Evolutionary conservation across 2,797 vertebrate species (phyloP).

Genomic region (Garrulus glandarius): DNA sequence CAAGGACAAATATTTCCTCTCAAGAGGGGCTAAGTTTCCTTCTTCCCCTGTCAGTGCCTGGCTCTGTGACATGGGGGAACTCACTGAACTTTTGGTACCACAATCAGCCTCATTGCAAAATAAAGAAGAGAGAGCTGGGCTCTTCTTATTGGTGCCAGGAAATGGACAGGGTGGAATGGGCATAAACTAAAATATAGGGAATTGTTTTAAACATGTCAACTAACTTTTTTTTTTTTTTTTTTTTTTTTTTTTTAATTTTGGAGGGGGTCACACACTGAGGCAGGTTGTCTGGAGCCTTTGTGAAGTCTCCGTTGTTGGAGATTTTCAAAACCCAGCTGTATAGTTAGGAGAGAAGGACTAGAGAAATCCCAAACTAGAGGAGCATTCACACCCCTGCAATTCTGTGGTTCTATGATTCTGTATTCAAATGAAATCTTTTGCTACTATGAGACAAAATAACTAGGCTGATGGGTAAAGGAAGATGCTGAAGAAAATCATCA

Average conservation of each 20-base stretch:
- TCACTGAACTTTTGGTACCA: background rate
- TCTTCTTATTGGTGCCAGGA: background rate
- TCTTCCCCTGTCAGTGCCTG: background rate
- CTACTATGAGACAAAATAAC: background rate
- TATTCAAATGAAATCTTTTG: background rate
- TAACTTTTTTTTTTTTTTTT: background rate
- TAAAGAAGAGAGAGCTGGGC: background rate
- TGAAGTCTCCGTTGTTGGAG: background rate
- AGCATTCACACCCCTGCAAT: background rate
- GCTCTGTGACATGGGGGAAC: background rate
- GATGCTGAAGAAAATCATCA: background rate
- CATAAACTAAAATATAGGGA: background rate
- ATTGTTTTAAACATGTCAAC: background rate
- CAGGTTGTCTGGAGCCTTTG: background rate
- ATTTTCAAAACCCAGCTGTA: background rate
- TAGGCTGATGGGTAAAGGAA: background rate
- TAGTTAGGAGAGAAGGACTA: background rate
- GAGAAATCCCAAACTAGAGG: background rate
- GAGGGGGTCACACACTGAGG: rapidly evolving
- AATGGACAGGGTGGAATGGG: background rate
- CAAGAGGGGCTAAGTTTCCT: background rate
- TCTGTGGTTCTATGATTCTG: background rate
- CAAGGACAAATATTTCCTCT: background rate
- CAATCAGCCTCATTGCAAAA: background rate
- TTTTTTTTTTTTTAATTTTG: background rate